phyloP scores from a whole-genome alignment of 2,113 vertebrate genomes.

The Ptilorrhoa leucosticta region DNA sequence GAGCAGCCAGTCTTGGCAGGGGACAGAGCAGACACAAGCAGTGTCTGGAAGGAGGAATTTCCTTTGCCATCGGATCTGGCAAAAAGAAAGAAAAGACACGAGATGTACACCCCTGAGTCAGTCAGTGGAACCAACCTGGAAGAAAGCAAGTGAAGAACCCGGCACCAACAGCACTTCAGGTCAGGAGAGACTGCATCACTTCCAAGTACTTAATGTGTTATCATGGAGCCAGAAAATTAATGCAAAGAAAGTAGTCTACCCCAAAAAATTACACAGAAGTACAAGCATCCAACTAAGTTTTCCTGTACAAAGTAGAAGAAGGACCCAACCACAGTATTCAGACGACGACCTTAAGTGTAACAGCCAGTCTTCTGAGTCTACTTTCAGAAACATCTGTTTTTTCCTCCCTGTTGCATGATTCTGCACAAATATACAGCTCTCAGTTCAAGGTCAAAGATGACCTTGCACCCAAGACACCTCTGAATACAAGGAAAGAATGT shows the following conservation, averaged over 20 bases:
- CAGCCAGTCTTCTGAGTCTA: neutral
- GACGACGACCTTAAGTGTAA: neutral
- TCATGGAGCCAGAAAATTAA: neutral
- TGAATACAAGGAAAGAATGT: neutral
- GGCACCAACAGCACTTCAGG: neutral
- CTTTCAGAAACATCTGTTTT: neutral
- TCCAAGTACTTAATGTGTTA: neutral
- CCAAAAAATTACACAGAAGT: neutral
- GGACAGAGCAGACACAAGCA: neutral
- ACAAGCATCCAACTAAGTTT: neutral
- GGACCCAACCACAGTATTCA: neutral
- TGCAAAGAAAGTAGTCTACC: neutral
- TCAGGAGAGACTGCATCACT: neutral
- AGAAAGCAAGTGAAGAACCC: neutral
- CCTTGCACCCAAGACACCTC: neutral
- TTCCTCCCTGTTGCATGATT: neutral
- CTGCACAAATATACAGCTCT: neutral
- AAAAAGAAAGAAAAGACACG: neutral
- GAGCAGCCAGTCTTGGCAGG: neutral
- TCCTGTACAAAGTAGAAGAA: neutral
- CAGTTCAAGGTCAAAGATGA: neutral
- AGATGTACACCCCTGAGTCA: neutral
- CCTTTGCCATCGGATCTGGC: neutral
- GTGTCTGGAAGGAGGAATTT: neutral
- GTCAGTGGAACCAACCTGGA: neutral